Conservation (phyloP, 2,888 invertebrate species). For the Nematopogon swammerdamellus region DNA sequence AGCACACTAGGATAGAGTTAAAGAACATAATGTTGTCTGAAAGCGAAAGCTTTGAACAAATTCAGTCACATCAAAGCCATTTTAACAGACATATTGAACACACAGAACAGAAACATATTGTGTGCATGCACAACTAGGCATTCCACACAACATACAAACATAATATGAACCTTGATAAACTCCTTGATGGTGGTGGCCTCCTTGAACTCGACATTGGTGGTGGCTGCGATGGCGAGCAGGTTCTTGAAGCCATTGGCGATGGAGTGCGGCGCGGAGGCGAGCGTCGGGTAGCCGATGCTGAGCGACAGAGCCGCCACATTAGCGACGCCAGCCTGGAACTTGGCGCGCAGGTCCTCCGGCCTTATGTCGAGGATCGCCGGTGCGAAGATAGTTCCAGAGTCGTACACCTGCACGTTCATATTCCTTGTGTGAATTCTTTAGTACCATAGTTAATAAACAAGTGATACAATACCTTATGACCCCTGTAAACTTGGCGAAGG, state of each 20-base stretch:
- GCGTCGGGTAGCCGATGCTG: slow-evolving; percentile 91
- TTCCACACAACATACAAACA: no score
- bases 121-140: no score
- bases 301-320: slow-evolving; percentile 94
- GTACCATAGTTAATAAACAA: no score
- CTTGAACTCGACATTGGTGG: slow-evolving; percentile 93
- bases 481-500: no score
- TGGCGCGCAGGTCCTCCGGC: slow-evolving; percentile 88
- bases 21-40: slow-evolving; percentile 22
- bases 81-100: slow-evolving; percentile 6
- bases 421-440: no score
- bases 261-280: slow-evolving; percentile 96
- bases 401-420: slow-evolving; percentile 87
- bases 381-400: slow-evolving; percentile 96
- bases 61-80: slow-evolving; percentile 1
- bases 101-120: no score
- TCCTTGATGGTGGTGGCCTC: slow-evolving; percentile 92
- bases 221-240: slow-evolving; percentile 93
- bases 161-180: slow-evolving; percentile 80
- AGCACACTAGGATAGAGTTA: slow-evolving; percentile 42
- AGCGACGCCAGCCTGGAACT: slow-evolving; percentile 91
- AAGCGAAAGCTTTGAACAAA: slow-evolving; percentile 5
- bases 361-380: slow-evolving; percentile 98
- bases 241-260: slow-evolving; percentile 98
- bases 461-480: no score